These are phyloP conservation scores for Semaprochilodus insignis DNA, from an alignment of 2,797 vertebrate genomes.

Conservation along the genomic window DNA sequence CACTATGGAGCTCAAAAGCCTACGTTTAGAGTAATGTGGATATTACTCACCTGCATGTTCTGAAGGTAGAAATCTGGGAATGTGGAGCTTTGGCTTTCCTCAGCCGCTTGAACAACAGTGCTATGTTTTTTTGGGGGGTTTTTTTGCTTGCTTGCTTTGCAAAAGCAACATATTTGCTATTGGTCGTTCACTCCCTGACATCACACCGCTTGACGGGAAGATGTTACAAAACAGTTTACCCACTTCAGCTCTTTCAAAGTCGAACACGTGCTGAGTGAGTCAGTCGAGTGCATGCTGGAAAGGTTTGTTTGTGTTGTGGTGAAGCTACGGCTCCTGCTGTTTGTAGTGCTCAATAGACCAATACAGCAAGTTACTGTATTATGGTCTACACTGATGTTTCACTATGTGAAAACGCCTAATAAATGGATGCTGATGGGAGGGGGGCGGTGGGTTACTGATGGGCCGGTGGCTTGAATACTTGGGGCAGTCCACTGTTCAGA, in stretches of 20 bases:
- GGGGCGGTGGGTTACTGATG: too few species aligned
- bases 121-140: not conserved
- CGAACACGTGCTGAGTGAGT: not conserved
- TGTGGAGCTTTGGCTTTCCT: not conserved
- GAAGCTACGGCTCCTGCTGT: not conserved
- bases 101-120: not conserved
- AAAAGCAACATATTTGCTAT: slow-evolving; percentile 16
- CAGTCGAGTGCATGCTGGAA: not conserved
- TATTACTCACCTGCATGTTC: slow-evolving; percentile 3
- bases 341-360: not conserved
- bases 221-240: slow-evolving; percentile 1
- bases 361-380: not conserved
- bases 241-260: not conserved
- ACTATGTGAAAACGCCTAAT: too few species aligned
- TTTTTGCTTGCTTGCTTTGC: not conserved
- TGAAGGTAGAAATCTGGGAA: not conserved
- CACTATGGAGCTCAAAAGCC: too few species aligned
- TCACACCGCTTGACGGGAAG: not conserved
- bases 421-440: too few species aligned
- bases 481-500: too few species aligned
- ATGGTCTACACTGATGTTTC: too few species aligned
- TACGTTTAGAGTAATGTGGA: not conserved
- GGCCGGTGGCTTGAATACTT: too few species aligned
- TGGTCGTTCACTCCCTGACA: slow-evolving; percentile 7
- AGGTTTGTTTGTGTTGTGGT: not conserved